Evolutionary conservation across 2,113 vertebrate species (phyloP).

Genomic region (Caracal caracal): DNA sequence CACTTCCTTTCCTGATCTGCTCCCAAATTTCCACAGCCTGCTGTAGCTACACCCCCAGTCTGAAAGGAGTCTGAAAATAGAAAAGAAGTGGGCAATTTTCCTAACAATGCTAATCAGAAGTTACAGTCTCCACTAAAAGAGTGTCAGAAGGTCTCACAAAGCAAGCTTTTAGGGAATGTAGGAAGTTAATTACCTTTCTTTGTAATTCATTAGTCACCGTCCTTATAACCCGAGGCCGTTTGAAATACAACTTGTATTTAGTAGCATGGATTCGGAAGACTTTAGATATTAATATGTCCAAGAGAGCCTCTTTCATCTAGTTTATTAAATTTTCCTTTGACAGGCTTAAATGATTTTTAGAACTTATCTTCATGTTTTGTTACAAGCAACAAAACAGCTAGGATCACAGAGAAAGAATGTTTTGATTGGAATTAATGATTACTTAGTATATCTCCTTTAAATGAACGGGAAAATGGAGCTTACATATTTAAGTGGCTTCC

Average conservation of each 20-base stretch:
- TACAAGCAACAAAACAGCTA: background rate
- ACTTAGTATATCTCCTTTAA: background rate
- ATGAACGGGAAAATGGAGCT: slow-evolving; percentile 13
- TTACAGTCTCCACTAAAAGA: slow-evolving; percentile 5
- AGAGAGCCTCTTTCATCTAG: background rate
- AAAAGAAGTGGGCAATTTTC: slow-evolving; percentile 62
- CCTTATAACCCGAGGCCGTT: slow-evolving; percentile 45
- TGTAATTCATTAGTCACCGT: slow-evolving; percentile 54
- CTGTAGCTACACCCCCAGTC: slow-evolving; percentile 6
- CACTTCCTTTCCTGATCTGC: background rate
- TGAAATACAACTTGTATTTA: slow-evolving; percentile 41
- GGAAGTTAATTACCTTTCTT: slow-evolving; percentile 69
- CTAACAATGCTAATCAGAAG: slow-evolving; percentile 58
- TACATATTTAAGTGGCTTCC: background rate
- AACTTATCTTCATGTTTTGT: background rate
- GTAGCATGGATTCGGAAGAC: background rate
- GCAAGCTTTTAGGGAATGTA: slow-evolving; percentile 13
- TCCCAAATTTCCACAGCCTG: background rate
- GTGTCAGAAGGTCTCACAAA: slow-evolving; percentile 51
- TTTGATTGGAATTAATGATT: slow-evolving; percentile 36
- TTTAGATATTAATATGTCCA: background rate
- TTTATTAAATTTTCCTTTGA: slow-evolving; percentile 23
- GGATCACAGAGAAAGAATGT: background rate
- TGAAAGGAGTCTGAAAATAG: slow-evolving; percentile 52
- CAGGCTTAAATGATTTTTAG: background rate